Conservation (phyloP, 2,888 invertebrate genomes). For the Dexiosoma caninum region DNA sequence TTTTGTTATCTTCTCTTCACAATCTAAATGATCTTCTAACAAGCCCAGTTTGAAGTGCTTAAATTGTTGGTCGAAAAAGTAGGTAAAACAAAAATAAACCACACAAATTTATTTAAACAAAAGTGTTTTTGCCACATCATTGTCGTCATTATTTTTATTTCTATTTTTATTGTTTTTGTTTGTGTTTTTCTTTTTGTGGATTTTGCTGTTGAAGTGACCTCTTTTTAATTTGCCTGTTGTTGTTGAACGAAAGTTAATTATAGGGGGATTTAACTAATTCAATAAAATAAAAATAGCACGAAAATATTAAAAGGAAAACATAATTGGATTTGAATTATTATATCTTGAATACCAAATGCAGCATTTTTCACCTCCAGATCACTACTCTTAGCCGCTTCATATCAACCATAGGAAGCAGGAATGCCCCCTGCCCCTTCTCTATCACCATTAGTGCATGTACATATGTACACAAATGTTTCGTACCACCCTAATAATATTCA, state of each 20-base stretch:
- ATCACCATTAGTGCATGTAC: no score
- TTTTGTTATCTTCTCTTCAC: slow-evolving; percentile 45
- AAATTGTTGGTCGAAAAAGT: slow-evolving; percentile 14
- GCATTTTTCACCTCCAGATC: no score
- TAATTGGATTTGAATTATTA: slow-evolving; percentile 11
- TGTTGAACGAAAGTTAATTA: slow-evolving; percentile 39
- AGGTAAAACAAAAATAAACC: slow-evolving; percentile 35
- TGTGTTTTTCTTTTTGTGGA: neutral
- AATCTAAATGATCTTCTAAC: slow-evolving; percentile 62
- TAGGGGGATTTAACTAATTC: slow-evolving; percentile 25
- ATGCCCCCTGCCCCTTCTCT: no score
- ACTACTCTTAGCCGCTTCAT: no score
- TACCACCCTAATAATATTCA: no score
- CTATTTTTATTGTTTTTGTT: slow-evolving; percentile 7
- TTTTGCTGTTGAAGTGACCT: slow-evolving; percentile 49
- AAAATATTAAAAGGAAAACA: slow-evolving; percentile 8
- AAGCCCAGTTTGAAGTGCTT: slow-evolving; percentile 52
- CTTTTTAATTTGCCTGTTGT: slow-evolving; percentile 53
- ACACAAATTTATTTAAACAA: slow-evolving; percentile 16
- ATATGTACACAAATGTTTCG: no score
- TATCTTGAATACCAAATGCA: neutral
- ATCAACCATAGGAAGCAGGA: no score
- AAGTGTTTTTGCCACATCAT: slow-evolving; percentile 50
- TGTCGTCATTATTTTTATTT: slow-evolving; percentile 37
- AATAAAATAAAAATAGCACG: slow-evolving; percentile 7